Base-by-base conservation (phyloP, 1,140 invertebrate genomes). In the Ips nitidus region DNA sequence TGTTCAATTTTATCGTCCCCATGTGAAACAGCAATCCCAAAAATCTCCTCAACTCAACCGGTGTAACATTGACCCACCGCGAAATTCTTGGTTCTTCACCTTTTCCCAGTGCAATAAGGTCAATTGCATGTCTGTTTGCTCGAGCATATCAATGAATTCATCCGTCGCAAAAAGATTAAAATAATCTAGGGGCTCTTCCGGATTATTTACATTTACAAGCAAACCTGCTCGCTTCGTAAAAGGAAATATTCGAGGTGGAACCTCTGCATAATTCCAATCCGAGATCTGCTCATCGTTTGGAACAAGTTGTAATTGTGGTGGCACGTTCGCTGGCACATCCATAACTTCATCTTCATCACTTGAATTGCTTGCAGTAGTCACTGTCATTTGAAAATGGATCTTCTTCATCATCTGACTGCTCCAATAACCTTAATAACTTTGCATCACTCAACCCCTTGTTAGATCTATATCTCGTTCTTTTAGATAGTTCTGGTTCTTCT, bases 1-100 rank as follows among this genome's bases (percentile, higher is more conserved):
- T 61, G 38, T 69, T 69, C 7, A 69, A 2, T 41, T 38, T 40
- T 41, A 69, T 69, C 22, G 50, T 69, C 1, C 50, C 45, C 43
- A 69, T 62, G 52, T 69, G 66, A 62, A 70, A 70, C 1, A 70
- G 22, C 52, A 70, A 52, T 8, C 55, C 61, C 1, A 65, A 37
- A 59, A 70, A 58, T 1, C 2, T 65, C 56, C 40, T 59, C 56
- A 70, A 65, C 59, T 65, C 61, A 1, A 4, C 22, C 1, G 22
- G 38, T 36, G 38, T 41, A 38, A 63, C 45, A 63, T 63, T 45
- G 6, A 2, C 37, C 43, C 43, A 66, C 47, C 38, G 22, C 8
- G 64, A 40, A 53, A 65, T 65, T 65, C 62, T 65, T 53, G 62
- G 36, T 66, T 56, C 41, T 36, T 57, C 53, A 22, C 64, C 53